phyloP scores from a whole-genome alignment of 2,888 invertebrate species.

The Brenthis ino region DNA sequence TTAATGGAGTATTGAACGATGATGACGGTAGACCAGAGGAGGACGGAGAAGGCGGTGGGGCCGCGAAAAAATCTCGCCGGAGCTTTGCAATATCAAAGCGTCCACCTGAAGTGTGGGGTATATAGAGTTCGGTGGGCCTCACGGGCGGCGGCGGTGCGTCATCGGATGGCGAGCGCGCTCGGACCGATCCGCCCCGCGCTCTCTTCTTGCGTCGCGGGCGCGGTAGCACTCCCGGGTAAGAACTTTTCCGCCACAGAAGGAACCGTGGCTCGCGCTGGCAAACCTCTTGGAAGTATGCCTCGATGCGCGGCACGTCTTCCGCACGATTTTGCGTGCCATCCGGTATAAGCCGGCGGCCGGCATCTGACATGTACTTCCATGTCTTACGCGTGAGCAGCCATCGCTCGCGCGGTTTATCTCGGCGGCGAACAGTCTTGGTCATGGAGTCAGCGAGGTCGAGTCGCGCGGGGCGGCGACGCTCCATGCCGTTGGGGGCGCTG shows the following conservation, averaged over 20 bases:
- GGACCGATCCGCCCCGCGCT: slow-evolving; percentile 85
- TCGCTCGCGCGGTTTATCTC: slow-evolving; percentile 87
- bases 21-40: slow-evolving; percentile 51
- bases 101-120: slow-evolving; percentile 82
- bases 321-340: slow-evolving; percentile 87
- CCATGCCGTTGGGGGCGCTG: slow-evolving; percentile 52
- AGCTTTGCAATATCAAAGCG: slow-evolving; percentile 87
- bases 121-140: slow-evolving; percentile 74
- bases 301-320: slow-evolving; percentile 90
- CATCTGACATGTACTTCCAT: slow-evolving; percentile 96
- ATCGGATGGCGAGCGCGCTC: slow-evolving; percentile 85
- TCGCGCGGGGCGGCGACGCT: slow-evolving; percentile 65
- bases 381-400: slow-evolving; percentile 95
- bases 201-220: slow-evolving; percentile 81
- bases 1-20: slow-evolving; percentile 68
- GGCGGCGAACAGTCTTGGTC: slow-evolving; percentile 79
- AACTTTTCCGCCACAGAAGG: slow-evolving; percentile 91
- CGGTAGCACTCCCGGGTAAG: slow-evolving; percentile 88
- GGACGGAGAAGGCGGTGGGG: slow-evolving; percentile 60
- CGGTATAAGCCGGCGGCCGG: slow-evolving; percentile 92
- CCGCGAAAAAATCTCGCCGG: slow-evolving; percentile 85
- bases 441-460: slow-evolving; percentile 67
- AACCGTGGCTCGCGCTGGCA: slow-evolving; percentile 90
- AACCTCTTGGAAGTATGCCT: slow-evolving; percentile 92
- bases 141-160: slow-evolving; percentile 76